Base-by-base conservation (phyloP, 2,797 vertebrate species). In the Diceros bicornis region DNA sequence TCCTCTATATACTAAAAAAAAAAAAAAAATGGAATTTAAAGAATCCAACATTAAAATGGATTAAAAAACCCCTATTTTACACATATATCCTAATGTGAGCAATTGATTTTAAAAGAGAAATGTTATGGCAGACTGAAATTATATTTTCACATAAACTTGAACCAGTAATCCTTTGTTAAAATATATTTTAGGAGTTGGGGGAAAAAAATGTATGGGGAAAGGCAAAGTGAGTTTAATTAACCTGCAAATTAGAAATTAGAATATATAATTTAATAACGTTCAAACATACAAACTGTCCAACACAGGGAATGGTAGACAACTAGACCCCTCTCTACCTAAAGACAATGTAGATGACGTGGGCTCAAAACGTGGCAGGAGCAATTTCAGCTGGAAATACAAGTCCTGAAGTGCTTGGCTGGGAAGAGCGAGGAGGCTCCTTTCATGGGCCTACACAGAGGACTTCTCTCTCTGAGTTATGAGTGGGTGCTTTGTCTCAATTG, bases 71-170 rank as follows among this genome's bases (percentile, higher is more conserved):
- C 6, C 21, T 29, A 13, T 41, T 88, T 72, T 83, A 14, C 9
- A 14, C 78, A 52, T 50, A 69, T 92, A 29, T 93, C 32, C 44
- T 52, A 55, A 59, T 41, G 27, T 50, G 44, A 89, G 37, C 29
- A 75, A 64, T 7, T 64, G 16, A 64, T 68, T 64, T 68, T 74
- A 34, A 27, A 37, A 87, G 11, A 82, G n/a, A 62, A 93, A 62
- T 27, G 4, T 4, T 52, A 59, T 25, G 14, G 10, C 21, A 47
- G 27, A 75, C n/a, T 32, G 34, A 69, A 91, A 93, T 71, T 62
- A 32, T 27, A 81, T 59, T 87, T 89, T 29, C 75, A 50, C 16
- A 55, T 87, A 57, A 86, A 86, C 66, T 37, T 47, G 47, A 92
- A 77, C 0, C 7, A 69, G 1, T 23, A 71, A 14, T 34, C 8